These are phyloP conservation scores for Agrypnia vestita DNA, from an alignment of 1,140 invertebrate species.

Conservation along the genomic window DNA sequence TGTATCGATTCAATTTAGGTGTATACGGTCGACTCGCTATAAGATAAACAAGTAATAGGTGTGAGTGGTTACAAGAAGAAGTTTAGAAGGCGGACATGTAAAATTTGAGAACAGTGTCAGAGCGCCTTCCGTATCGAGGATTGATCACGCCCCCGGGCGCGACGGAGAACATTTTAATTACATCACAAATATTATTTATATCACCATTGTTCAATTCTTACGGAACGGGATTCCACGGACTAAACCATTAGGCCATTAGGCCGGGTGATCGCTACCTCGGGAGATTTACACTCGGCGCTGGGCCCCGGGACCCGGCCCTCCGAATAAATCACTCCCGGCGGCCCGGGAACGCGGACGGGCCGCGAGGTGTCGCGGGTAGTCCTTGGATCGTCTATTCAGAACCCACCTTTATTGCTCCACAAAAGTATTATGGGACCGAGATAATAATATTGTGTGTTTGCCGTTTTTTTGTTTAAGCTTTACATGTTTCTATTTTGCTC, in stretches of 20 bases:
- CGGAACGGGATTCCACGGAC: conserved; percentile 35
- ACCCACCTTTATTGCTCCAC: conserved; percentile 25
- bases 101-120: background rate
- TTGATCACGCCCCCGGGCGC: conserved; percentile 21
- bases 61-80: background rate
- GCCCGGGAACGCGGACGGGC: background rate
- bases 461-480: conserved; percentile 27
- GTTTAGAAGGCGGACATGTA: background rate
- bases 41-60: background rate
- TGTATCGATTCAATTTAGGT: no score
- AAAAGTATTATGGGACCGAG: conserved; percentile 9
- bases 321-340: conserved; percentile 37
- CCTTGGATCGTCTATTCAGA: conserved; percentile 36
- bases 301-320: background rate
- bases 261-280: conserved; percentile 40
- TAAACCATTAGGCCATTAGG: conserved; percentile 38
- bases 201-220: conserved; percentile 46
- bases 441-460: conserved; percentile 43
- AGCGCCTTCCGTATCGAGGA: conserved; percentile 20
- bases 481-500: conserved; percentile 41
- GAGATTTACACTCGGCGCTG: conserved; percentile 7
- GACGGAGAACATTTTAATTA: conserved; percentile 46
- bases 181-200: conserved; percentile 49
- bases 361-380: conserved; percentile 17
- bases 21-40: no score